Base-by-base conservation (phyloP, 2,888 invertebrate species). In the Teinopalpus imperialis region DNA sequence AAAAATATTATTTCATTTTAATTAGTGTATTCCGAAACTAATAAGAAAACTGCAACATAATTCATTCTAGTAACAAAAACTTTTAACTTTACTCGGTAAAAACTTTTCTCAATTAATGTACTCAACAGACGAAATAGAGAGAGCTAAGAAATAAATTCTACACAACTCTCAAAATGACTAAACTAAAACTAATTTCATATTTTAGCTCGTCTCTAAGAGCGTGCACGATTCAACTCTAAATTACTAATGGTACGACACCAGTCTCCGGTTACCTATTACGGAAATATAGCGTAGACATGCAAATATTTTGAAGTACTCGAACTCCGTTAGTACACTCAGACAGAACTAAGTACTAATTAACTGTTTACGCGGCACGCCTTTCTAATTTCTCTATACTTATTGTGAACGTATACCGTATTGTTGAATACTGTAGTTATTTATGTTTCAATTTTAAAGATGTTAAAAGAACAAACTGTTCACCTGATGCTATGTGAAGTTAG, bases 301-400 rank as follows among this genome's bases (percentile, higher is more conserved):
- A 40, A 46, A 46, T 43, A 23, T 40, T 41, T 46, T 9, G 20
- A 16, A 27, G 21, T 29, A 35, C 16, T 34, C 27, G 9, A 41
- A 34, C 35, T 39, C 13, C 0, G 29, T 23, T 29, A 21, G 31
- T n/a, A 39, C 8, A 10, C 9, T 10, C 36, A 37, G 41, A 49
- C 40, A 31, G 21, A 30, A 23, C 30, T 34, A 40, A 56, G 55
- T 49, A 42, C 53, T 54, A 61, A 59, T 61, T 61, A 61, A 55
- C 54, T 54, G 54, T 58, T 57, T 54, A 57, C 60, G 49, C 54
- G 44, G 45, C 48, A 41, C 49, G 52, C 52, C 49, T 45, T 48
- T 37, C 57, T 61, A 61, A 61, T 61, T 61, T 55, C 54, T 36
- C 13, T 12, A 53, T 43, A 44, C 16, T 16, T n/a, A n/a, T n/a